Base-by-base conservation (phyloP, 2,797 vertebrate species). In the Sebastes taczanowskii region DNA sequence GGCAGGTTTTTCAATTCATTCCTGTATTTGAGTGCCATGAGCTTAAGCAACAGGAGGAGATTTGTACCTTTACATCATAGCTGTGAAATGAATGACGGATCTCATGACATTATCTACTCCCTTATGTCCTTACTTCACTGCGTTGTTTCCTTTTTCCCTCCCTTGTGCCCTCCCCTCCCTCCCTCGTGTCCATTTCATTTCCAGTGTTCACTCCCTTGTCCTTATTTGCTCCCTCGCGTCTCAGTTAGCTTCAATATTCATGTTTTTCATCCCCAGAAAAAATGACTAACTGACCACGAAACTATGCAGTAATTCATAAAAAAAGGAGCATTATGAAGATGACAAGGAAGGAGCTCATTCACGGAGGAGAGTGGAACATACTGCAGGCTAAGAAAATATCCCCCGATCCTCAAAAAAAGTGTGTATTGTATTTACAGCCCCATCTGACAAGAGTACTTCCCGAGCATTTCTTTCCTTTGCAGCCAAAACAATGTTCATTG, bases 221-320 rank as follows among this genome's bases (percentile, higher is more conserved):
- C 62, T 85, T 20, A 29, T 71, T 60, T 23, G 4, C 68, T 74
- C 67, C 30, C 42, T 11, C 2, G 3, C 34, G 56, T 70, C 49
- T 60, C 23, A 0, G 32, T 42, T 55, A 16, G 18, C 20, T 10
- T 65, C 14, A 9, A 29, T 11, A 29, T 72, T 71, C 30, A 30
- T 34, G 20, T 29, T 22, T 42, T 59, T 73, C 10, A 11, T 59
- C 16, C 55, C 4, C 56, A 29, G 30, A 10, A 49, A 53, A 66
- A 5, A 46, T n/a, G 30, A 62, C 32, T 11, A 55, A 56, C 35
- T 49, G n/a, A 70, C 42, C 42, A 22, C n/a, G 14, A 58, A 65
- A 81, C 53, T 4, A n/a, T 1, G 66, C 30, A 60, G 59, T 75
- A 38, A 71, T 68, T 67, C 23, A 80, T 34, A 73, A 72, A 81